A percentile compares a stretch with the other conserved stretches of the same genome.
Conservation (phyloP, 2,113 vertebrate genomes). For the Spermophilus dauricus region DNA sequence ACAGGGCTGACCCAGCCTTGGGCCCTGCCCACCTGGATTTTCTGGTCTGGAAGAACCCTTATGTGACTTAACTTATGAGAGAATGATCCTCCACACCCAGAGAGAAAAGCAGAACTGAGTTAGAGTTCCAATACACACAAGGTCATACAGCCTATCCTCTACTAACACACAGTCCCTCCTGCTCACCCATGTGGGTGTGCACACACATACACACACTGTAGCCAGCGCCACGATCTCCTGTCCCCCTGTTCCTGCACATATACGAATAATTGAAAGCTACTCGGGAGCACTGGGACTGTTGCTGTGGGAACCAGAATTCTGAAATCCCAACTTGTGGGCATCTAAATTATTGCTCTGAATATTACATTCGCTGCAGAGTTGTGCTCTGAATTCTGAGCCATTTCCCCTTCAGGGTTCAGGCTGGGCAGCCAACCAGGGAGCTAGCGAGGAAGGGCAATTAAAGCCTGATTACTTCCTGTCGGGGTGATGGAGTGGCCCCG, state of each 20-base stretch:
- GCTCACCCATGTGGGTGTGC: background rate
- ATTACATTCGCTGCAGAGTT: background rate
- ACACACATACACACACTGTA: background rate
- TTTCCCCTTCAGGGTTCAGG: background rate
- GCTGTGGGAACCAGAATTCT: slow-evolving; percentile 39
- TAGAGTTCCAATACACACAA: accelerated
- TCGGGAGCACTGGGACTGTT: background rate
- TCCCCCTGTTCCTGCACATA: accelerated
- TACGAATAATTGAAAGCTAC: background rate
- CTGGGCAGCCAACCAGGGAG: background rate
- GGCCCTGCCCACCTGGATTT: background rate
- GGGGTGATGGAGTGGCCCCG: background rate
- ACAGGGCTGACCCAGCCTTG: too few relatives aligned
- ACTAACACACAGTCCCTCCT: background rate
- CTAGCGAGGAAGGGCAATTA: background rate
- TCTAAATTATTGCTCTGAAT: slow-evolving; percentile 59
- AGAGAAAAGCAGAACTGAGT: background rate
- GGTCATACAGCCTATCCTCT: too few relatives aligned
- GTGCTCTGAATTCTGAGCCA: slow-evolving; percentile 63
- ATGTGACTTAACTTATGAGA: background rate
- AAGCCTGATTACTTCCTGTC: background rate
- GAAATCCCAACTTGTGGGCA: background rate
- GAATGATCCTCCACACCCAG: background rate
- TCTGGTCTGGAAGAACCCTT: background rate
- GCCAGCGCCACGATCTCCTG: background rate